Base-by-base conservation (phyloP, 2,888 invertebrate species). In the Drosophila quinaria region DNA sequence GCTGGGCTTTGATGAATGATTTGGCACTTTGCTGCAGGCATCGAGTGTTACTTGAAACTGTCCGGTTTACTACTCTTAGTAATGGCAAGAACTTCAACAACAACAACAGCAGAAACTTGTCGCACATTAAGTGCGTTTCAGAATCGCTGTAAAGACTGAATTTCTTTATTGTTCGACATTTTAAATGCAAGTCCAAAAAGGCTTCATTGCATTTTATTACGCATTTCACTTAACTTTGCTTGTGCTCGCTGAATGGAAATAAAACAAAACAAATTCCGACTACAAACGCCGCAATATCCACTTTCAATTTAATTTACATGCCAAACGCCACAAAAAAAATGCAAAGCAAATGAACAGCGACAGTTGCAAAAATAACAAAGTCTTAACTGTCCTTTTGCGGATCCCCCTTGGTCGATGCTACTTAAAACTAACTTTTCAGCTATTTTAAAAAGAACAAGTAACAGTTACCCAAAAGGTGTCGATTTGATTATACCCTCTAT, bases 261-360 rank as follows among this genome's bases (percentile, higher is more conserved):
- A 55, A 64, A 72, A 62, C 22, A 44, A 37, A 62, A 67, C 37
- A 52, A 64, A 61, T 37, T 51, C 19, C 42, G 68, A 79, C 51
- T 47, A 59, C 76, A 76, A 83, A 78, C 78, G 74, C 61, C 63
- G 65, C 65, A 87, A 68, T 78, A 87, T 81, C 81, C 74, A 82
- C 78, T 84, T 84, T 73, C 85, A 84, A 84, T 89, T 87, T 87
- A 89, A 84, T 84, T 84, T 84, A 81, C 87, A 84, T 84, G 65
- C 71, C 89, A 73, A 87, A 66, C 78, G 70, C 69, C 72, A 62
- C 70, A 73, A 74, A 82, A 47, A 47, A 88, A 78, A 70, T 59
- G 80, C 84, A 89, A 87, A 89, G 84, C 66, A 84, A 83, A 87
- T 84, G 84, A 83, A 71, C 81, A 87, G 60, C 69, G 64, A 71